Evolutionary conservation across 2,797 vertebrate species (phyloP).

Genomic region (Pangasius larnaudii): DNA sequence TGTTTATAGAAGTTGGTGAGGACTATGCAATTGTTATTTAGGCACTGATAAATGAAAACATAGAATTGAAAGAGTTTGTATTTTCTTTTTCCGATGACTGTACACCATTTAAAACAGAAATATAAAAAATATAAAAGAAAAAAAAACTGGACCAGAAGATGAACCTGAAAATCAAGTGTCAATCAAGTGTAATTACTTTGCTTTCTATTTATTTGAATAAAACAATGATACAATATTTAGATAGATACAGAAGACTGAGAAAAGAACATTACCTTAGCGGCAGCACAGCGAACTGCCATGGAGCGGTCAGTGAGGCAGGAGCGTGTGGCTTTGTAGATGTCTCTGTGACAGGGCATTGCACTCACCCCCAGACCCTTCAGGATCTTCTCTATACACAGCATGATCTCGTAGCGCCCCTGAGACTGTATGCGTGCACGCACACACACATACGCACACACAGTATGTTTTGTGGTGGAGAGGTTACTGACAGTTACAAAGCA

Average conservation of each 20-base stretch:
- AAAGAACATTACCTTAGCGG: constrained; percentile 81
- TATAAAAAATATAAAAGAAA: too few species aligned
- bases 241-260: not conserved
- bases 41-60: too few species aligned
- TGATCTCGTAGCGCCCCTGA: constrained; percentile 93
- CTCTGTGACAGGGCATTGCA: constrained; percentile 83
- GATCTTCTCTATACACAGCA: constrained; percentile 87
- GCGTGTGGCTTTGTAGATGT: constrained; percentile 90
- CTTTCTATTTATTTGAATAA: not conserved
- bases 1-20: too few species aligned
- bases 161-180: too few species aligned
- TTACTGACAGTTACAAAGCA: not conserved
- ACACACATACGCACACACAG: not conserved
- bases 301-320: constrained; percentile 88
- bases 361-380: constrained; percentile 83
- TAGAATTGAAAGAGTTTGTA: too few species aligned
- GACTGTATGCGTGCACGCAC: constrained; percentile 74
- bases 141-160: too few species aligned
- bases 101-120: too few species aligned
- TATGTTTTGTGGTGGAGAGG: not conserved
- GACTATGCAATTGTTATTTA: too few species aligned
- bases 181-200: not conserved
- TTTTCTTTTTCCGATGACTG: too few species aligned
- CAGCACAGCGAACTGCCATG: constrained; percentile 90
- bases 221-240: not conserved